Base-by-base conservation (phyloP, 92 coral and sea anemone species). In the Paragorgia papillata region DNA sequence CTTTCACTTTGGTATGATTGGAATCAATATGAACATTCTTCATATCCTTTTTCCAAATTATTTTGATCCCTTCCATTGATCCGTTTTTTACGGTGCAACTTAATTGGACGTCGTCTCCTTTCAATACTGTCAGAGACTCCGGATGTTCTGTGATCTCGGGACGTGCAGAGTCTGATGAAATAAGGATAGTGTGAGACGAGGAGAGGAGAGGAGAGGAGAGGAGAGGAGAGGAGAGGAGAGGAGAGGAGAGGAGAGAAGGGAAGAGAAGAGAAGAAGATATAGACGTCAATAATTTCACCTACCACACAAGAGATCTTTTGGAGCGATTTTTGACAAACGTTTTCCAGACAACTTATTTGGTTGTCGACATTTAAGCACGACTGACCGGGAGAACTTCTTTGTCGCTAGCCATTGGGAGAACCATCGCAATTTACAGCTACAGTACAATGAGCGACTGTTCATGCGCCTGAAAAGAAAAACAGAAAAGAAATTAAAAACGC, bases 11-110 rank as follows among this genome's bases (percentile, higher is more conserved):
- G 49, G 63, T 1, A 44, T 51, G 15, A 48, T n/a, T 69, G 31
- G 39, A 29, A 17, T 71, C 64, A 9, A 71, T 35, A 32, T 53
- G 12, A 9, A 71, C 39, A 32, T 53, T 24, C 12, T 51, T 55
- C 78, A 54, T 51, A 54, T 71, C 58, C 35, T 71, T 71, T 37
- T 55, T 57, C 78, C 78, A 71, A 12, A 30, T 44, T 51, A 71
- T 51, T 53, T 33, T 8, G 19, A 71, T 53, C 28, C 63, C 78
- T 0, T 71, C 18, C 6, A 71, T 33, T 0, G 78, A 71, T 9
- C 78, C 78, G 43, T 71, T 71, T 58, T 55, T 71, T 37, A 71
- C 78, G 0, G 78, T 55, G 54, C 78, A 71, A 55, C 78, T 71
- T 13, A 71, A 13, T 3, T 24, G 35, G 5, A 71, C 51, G 9